Conservation (phyloP, 2,888 invertebrate genomes). For the Gandaritis pyraliata region DNA sequence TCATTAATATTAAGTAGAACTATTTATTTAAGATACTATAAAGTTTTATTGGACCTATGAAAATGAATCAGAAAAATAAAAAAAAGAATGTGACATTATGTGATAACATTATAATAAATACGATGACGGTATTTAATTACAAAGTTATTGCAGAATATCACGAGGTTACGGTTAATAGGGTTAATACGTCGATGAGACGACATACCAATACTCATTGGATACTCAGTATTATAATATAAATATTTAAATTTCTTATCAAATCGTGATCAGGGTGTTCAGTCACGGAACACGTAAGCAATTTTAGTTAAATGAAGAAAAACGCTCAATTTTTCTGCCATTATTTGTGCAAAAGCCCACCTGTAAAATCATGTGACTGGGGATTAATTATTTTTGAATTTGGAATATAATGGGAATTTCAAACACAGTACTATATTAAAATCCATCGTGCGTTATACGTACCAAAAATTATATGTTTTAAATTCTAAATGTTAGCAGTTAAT, state of each 20-base stretch:
- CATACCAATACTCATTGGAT: slow-evolving; percentile 39
- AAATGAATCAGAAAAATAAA: slow-evolving; percentile 56
- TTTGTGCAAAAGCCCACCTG: background rate
- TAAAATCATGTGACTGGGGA: background rate
- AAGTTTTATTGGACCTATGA: slow-evolving; percentile 65
- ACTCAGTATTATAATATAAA: slow-evolving; percentile 68
- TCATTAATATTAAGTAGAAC: slow-evolving; percentile 75
- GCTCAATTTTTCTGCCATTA: slow-evolving; percentile 49
- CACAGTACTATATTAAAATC: background rate
- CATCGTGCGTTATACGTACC: background rate
- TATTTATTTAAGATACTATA: slow-evolving; percentile 73
- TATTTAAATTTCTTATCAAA: slow-evolving; percentile 55
- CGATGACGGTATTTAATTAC: slow-evolving; percentile 5
- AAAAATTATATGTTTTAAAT: background rate
- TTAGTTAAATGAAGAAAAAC: slow-evolving; percentile 25
- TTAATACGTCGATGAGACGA: slow-evolving; percentile 10
- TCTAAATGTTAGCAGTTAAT: slow-evolving; percentile 1
- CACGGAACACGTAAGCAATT: slow-evolving; percentile 35
- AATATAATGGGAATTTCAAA: background rate
- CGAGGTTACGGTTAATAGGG: slow-evolving; percentile 15
- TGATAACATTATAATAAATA: slow-evolving; percentile 44
- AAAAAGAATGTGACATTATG: slow-evolving; percentile 52
- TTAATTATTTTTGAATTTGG: background rate
- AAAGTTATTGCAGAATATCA: slow-evolving; percentile 51
- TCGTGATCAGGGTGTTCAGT: slow-evolving; percentile 33